Evolutionary conservation across 2,113 vertebrate species (phyloP).

Genomic region (Benitochromis conjunctus): DNA sequence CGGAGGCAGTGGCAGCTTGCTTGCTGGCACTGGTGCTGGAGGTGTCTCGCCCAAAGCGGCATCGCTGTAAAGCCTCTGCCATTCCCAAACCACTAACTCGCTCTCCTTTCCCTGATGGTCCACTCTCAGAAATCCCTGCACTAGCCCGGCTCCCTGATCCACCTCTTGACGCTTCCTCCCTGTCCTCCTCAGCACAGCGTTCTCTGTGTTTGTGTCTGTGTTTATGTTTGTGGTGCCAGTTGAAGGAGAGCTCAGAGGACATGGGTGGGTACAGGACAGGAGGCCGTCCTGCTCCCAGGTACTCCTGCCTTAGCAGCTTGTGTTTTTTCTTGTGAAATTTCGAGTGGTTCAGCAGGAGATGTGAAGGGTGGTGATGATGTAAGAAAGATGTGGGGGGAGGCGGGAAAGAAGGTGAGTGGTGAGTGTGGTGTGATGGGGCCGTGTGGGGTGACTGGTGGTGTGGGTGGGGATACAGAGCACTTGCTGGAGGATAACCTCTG

Average conservation of each 20-base stretch:
- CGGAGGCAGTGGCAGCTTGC: constrained; percentile 50
- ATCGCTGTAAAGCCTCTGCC: constrained; percentile 88
- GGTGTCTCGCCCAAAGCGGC: constrained; percentile 85
- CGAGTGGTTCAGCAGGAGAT: constrained; percentile 91
- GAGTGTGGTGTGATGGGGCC: constrained; percentile 82
- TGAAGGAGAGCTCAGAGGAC: constrained; percentile 93
- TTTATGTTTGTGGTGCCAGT: constrained; percentile 98
- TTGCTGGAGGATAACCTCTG: constrained; percentile 87
- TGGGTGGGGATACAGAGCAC: constrained; percentile 90
- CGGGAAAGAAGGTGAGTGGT: constrained; percentile 83
- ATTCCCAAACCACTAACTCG: constrained; percentile 67
- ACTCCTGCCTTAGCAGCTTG: constrained; percentile 93
- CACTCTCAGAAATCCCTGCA: constrained; percentile 58
- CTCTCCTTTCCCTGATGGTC: constrained; percentile 59
- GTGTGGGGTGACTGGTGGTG: constrained; percentile 73
- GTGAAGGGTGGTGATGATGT: constrained; percentile 82
- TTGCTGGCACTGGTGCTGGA: constrained; percentile 58
- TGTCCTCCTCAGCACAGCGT: constrained; percentile 66
- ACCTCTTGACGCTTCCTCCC: constrained; percentile 44
- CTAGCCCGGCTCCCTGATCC: constrained; percentile 40
- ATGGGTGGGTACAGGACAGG: constrained; percentile 92
- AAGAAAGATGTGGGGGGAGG: constrained; percentile 78
- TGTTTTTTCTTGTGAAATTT: constrained; percentile 99
- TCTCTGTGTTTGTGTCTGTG: constrained; percentile 96
- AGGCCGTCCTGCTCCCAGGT: constrained; percentile 82